These are phyloP conservation scores for Crypturellus tataupa DNA, from an alignment of 2,797 vertebrate genomes.

Conservation along the genomic window DNA sequence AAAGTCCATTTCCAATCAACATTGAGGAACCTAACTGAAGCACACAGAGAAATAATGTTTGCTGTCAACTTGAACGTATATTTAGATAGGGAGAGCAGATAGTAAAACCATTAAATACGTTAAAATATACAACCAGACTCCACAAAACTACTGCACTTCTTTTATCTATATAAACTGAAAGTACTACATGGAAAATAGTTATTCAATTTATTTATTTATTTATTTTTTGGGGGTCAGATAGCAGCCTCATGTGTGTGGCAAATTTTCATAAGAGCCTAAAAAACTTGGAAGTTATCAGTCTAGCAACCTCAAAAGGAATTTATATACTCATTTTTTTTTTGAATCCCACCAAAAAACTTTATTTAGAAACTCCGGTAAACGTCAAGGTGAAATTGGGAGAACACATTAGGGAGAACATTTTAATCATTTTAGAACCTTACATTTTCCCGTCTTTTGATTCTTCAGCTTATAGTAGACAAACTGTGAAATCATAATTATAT, in stretches of 20 bases:
- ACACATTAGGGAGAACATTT: neutral
- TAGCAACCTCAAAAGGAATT: neutral
- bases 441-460: conserved; percentile 77
- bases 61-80: neutral
- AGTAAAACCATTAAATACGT: neutral
- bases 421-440: conserved; percentile 41
- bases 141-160: neutral
- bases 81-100: neutral
- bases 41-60: neutral
- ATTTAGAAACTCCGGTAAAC: neutral
- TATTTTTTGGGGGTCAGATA: neutral
- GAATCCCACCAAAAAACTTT: neutral
- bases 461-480: conserved; percentile 83
- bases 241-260: neutral
- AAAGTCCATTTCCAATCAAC: neutral
- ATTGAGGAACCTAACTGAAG: neutral
- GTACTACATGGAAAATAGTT: neutral
- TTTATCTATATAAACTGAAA: neutral
- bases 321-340: neutral
- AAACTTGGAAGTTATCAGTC: neutral
- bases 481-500: conserved; percentile 79
- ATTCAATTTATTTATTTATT: neutral
- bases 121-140: neutral
- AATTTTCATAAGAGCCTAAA: neutral
- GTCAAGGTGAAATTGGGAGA: neutral